A percentile compares a stretch with the other conserved stretches of the same genome.
Conservation (phyloP, 2,113 vertebrate species). For the Lanius ludovicianus region DNA sequence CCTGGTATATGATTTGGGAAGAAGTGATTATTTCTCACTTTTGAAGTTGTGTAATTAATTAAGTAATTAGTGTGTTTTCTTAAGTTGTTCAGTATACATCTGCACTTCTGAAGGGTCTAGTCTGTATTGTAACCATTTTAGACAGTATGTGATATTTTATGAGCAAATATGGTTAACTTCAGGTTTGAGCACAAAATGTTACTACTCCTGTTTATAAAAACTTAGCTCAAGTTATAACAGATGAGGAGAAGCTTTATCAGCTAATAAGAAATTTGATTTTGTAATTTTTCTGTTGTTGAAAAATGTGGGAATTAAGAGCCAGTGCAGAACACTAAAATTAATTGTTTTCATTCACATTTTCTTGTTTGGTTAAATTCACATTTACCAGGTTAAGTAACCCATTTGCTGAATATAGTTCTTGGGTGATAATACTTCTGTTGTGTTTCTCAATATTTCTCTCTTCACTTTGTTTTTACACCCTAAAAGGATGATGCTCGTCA, state of each 20-base stretch:
- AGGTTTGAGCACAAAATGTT: neutral
- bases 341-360: neutral
- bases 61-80: neutral
- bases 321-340: neutral
- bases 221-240: neutral
- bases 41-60: neutral
- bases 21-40: neutral
- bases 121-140: neutral
- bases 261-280: neutral
- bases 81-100: neutral
- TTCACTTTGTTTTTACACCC: neutral
- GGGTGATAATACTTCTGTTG: neutral
- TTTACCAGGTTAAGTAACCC: neutral
- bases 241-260: neutral
- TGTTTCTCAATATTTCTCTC: neutral
- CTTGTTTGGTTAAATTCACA: neutral
- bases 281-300: neutral
- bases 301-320: neutral
- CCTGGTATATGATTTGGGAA: neutral
- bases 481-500: slow-evolving; percentile 93
- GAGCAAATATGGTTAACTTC: neutral
- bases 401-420: neutral
- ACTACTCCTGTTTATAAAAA: neutral
- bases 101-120: neutral
- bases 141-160: neutral